Base-by-base conservation (phyloP, 2,888 invertebrate genomes). In the Nemotelus nigrinus region DNA sequence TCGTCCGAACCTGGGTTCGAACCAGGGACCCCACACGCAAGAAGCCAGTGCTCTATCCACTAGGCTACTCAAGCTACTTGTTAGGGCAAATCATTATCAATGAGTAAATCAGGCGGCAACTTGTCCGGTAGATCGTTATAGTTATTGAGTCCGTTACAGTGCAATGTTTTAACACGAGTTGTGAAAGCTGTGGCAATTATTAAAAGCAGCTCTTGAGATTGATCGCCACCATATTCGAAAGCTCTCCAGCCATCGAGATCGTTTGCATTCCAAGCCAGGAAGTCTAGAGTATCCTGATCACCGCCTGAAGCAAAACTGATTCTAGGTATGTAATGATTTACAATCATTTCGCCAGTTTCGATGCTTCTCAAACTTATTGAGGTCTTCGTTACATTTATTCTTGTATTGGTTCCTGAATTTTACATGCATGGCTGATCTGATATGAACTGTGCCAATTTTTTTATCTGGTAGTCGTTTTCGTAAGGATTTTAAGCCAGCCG, bases 271-370 rank as follows among this genome's bases (percentile, higher is more conserved):
- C 98, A 99, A 0, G 98, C 97, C 77, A 99, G 95, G 89, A 98
- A 99, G 87, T 99, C 98, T 82, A 97, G 88, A 5, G 98, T 98
- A 83, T 98, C 94, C 79, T 95, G 90, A 88, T 98, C 98, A 75
- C 98, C 98, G 41, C 98, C 98, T 3, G 98, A 98, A 41, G 98
- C 98, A 89, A 99, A 99, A 0, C 98, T 98, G 82, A 99, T 98
- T 83, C 96, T 91, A 50, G 98, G 98, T 97, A 98, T 98, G 84
- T 96, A 96, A 88, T 98, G 98, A 84, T 93, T 92, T n/a, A 96
- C 96, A 82, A 98, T 95, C 43, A 93, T 87, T 87, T 93, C 91
- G 78, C 93, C 93, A 71, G 91, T 93, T 84, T 97, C 97, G 81
- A 96, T 89, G 80, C 93, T 92, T 63, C 94, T 93, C 81, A 99